Conservation (phyloP, 1,140 invertebrate genomes). For the Phthorimaea operculella region DNA sequence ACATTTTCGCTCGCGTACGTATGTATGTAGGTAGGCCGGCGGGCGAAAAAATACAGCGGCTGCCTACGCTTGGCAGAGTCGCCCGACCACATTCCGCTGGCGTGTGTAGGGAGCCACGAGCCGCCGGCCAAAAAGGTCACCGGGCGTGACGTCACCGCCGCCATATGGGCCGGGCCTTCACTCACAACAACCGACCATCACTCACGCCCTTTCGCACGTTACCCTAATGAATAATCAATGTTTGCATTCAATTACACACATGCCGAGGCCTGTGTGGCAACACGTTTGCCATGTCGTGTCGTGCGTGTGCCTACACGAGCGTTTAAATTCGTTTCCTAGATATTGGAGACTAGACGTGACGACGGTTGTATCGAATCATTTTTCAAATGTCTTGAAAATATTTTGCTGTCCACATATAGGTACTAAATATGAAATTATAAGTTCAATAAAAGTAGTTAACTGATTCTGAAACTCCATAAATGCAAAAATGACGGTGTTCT, state of each 20-base stretch:
- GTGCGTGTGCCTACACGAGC: too few species aligned
- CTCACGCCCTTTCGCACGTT: slow-evolving; percentile 39
- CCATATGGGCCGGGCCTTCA: slow-evolving; percentile 54
- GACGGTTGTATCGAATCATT: too few species aligned
- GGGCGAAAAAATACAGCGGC: slow-evolving; percentile 66
- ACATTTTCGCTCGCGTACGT: slow-evolving; percentile 68
- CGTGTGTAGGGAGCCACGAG: slow-evolving; percentile 45
- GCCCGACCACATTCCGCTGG: slow-evolving; percentile 62
- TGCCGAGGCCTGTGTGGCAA: neutral
- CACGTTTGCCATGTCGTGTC: too few species aligned
- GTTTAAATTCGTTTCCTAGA: too few species aligned
- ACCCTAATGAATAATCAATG: slow-evolving; percentile 32
- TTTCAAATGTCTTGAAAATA: too few species aligned
- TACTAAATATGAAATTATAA: too few species aligned
- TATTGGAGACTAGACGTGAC: too few species aligned
- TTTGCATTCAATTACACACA: slow-evolving; percentile 30
- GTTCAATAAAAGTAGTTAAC: too few species aligned
- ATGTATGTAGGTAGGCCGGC: slow-evolving; percentile 66
- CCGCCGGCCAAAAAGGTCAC: slow-evolving; percentile 61
- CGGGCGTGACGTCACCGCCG: slow-evolving; percentile 51
- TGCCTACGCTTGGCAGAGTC: slow-evolving; percentile 63
- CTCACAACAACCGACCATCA: slow-evolving; percentile 28
- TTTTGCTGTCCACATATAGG: too few species aligned
- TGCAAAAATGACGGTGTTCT: too few species aligned
- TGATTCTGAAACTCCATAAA: too few species aligned